Base-by-base conservation (phyloP, 2,888 invertebrate species). In the Eremobia ochroleuca region DNA sequence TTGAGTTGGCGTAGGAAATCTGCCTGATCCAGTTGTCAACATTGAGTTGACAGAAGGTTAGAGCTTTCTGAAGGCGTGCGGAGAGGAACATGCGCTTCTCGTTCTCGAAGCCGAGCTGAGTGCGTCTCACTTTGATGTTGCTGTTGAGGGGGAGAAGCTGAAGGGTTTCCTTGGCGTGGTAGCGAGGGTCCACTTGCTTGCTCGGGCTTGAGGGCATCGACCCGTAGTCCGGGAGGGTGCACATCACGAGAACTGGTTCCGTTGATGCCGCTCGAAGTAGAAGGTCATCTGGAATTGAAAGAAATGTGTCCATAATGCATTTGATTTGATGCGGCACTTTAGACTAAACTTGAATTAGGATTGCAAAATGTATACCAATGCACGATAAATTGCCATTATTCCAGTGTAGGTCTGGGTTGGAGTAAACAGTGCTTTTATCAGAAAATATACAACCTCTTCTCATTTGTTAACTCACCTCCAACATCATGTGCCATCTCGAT, bases 191-290 rank as follows among this genome's bases (percentile, higher is more conserved):
- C 92, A 96, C 94, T 94, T 94, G 95, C 96, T 96, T 97, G 93
- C 93, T 97, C 86, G 95, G 97, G 87, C 95, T 96, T 64, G 95
- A 93, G 61, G 95, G 94, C 87, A 94, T 93, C 43, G 97, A 95
- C 81, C 96, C 94, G 90, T 97, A 94, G 76, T 97, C 97, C 2
- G 97, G 97, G 65, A 98, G 95, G 13, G 97, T 97, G 92, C 98
- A 98, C 91, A 97, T 97, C 88, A 98, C 97, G 87, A 98, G 95
- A 49, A 98, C 97, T 31, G 97, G 97, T 92, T 98, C 97, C 77
- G 97, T 97, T 85, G 97, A 97, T 82, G 97, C 97, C 87, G 97
- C 97, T 89, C 97, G 97, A 88, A 98, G 94, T 78, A 97, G 95
- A 85, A 98, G 97, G 82, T 97, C 97, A 76, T 97, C 97, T 97